Percentiles rank a stretch among this genome's conserved stretches.
These are phyloP conservation scores for Hydrozoanthus tunicans DNA, from an alignment of 64 coral and sea anemone genomes.

Conservation along the genomic window DNA sequence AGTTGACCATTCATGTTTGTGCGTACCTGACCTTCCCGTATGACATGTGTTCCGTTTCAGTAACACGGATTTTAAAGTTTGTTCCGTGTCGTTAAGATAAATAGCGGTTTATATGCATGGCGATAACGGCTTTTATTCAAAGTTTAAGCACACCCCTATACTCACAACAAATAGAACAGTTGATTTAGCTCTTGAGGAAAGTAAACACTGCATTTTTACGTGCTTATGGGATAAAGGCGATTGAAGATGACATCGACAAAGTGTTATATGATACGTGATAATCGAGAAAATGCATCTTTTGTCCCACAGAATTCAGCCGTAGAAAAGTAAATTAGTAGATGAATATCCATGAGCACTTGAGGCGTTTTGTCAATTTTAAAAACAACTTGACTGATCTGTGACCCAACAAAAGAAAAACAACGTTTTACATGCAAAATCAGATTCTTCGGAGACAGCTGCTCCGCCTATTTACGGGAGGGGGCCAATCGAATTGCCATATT, in stretches of 20 bases:
- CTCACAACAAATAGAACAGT: slow-evolving; percentile 15
- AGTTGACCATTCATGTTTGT: not conserved
- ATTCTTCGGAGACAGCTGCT: slow-evolving; percentile 56
- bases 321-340: slow-evolving; percentile 46
- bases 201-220: slow-evolving; percentile 16
- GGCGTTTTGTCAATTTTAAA: slow-evolving; percentile 54
- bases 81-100: not conserved
- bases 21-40: not conserved
- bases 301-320: slow-evolving; percentile 16
- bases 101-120: not conserved
- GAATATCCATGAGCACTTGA: slow-evolving; percentile 40
- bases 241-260: not conserved
- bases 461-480: slow-evolving; percentile 30
- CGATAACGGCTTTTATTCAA: slow-evolving; percentile 33
- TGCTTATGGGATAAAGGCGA: not conserved
- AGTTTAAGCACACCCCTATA: not conserved
- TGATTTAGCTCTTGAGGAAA: slow-evolving; percentile 40
- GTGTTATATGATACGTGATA: not conserved
- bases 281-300: slow-evolving; percentile 12
- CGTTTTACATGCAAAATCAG: slow-evolving; percentile 58
- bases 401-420: slow-evolving; percentile 50
- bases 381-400: slow-evolving; percentile 54
- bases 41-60: not conserved
- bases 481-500: slow-evolving; percentile 31
- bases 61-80: not conserved